phyloP scores from a whole-genome alignment of 1,140 invertebrate species.

The Phenacoccus solenopsis region DNA sequence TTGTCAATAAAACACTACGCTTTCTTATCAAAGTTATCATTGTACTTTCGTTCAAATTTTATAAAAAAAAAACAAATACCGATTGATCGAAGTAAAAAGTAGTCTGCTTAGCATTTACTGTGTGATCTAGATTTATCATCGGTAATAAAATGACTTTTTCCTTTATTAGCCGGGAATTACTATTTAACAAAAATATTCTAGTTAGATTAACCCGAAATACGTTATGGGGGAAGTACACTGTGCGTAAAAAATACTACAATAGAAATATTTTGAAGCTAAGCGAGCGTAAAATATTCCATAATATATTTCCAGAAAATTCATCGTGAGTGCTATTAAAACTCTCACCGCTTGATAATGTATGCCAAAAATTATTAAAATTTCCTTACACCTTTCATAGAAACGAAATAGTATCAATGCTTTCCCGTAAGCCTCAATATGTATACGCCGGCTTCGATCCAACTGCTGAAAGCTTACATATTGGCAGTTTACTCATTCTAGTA shows the following conservation, averaged over 20 bases:
- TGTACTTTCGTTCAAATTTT: too few relatives aligned
- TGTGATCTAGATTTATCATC: too few relatives aligned
- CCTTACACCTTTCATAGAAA: slow-evolving; percentile 50
- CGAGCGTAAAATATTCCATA: slow-evolving; percentile 67
- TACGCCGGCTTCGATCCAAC: slow-evolving; percentile 99
- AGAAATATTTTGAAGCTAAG: slow-evolving; percentile 58
- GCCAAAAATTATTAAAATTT: too few relatives aligned
- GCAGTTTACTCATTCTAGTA: slow-evolving; percentile 84
- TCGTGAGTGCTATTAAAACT: slow-evolving; percentile 11
- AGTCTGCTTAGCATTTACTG: too few relatives aligned
- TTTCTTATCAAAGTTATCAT: too few relatives aligned
- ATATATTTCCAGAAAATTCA: slow-evolving; percentile 58
- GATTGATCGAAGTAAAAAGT: too few relatives aligned
- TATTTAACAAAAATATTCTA: too few relatives aligned
- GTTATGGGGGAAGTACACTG: not conserved
- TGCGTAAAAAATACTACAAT: slow-evolving; percentile 20
- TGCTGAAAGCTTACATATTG: slow-evolving; percentile 86
- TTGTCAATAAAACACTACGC: too few relatives aligned
- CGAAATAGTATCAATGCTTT: slow-evolving; percentile 49
- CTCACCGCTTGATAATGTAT: slow-evolving; percentile 19
- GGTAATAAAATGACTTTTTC: too few relatives aligned
- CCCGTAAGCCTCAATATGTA: slow-evolving; percentile 52
- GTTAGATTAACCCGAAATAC: not conserved
- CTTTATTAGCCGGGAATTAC: too few relatives aligned
- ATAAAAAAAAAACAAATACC: too few relatives aligned